phyloP scores from a whole-genome alignment of 2,113 vertebrate species.

The Terrapene triunguis region DNA sequence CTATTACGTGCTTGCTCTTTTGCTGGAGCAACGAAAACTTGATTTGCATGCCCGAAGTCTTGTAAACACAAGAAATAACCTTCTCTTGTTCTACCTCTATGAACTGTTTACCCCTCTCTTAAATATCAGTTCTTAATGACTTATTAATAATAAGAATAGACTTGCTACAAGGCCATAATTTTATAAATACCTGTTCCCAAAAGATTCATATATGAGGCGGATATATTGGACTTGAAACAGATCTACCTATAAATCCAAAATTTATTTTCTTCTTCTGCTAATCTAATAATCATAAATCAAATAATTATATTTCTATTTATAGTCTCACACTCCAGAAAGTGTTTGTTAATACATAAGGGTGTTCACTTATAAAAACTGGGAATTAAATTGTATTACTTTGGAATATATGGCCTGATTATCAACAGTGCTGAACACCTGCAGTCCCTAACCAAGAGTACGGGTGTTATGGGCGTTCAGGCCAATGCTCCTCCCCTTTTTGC shows the following conservation, averaged over 20 bases:
- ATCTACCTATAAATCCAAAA: neutral
- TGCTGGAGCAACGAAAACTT: neutral
- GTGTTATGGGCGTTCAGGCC: neutral
- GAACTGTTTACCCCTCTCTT: neutral
- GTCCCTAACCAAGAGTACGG: fast-evolving
- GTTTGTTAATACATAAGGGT: neutral
- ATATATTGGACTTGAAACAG: neutral
- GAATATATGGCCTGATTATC: neutral
- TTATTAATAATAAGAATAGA: neutral
- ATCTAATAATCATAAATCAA: neutral
- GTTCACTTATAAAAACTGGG: neutral
- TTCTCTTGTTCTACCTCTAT: neutral
- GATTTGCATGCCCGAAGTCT: neutral
- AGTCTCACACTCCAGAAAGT: neutral
- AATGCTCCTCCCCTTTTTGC: neutral
- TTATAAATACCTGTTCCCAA: neutral
- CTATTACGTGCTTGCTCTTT: fast-evolving
- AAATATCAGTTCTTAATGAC: neutral
- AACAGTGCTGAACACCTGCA: neutral
- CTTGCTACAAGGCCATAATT: neutral
- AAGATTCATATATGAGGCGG: neutral
- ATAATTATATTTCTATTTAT: neutral
- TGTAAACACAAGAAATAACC: neutral
- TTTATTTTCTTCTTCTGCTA: neutral
- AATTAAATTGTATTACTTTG: neutral